Conservation (phyloP, 2,888 invertebrate species). For the Germaria angustata region DNA sequence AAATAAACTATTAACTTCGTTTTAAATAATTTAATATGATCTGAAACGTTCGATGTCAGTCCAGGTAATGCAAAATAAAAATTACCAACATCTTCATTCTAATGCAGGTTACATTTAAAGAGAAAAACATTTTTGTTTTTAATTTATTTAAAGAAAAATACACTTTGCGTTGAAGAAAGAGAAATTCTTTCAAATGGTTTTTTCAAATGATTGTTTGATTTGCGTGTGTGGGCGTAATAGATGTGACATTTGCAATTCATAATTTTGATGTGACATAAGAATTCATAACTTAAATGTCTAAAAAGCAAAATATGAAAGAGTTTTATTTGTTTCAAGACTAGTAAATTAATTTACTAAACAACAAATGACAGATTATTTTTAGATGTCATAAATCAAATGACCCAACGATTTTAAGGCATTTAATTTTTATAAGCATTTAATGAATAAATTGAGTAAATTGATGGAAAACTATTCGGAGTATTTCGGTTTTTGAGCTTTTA, state of each 20-base stretch:
- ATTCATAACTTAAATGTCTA: background rate
- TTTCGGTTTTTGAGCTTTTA: too few relatives aligned
- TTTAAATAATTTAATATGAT: constrained; percentile 39
- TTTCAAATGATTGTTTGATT: background rate
- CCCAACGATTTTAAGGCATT: background rate
- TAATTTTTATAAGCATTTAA: background rate
- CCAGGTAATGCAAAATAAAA: background rate
- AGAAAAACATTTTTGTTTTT: background rate
- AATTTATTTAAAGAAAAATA: background rate
- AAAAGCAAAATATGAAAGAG: background rate
- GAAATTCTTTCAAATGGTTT: background rate
- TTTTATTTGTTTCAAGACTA: background rate
- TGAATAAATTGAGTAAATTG: background rate
- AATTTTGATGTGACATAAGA: background rate
- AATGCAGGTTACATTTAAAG: constrained; percentile 1
- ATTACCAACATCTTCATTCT: constrained; percentile 18
- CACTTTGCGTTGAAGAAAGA: background rate
- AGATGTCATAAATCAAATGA: background rate
- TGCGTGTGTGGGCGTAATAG: constrained; percentile 2
- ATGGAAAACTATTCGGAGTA: too few relatives aligned
- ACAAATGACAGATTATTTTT: background rate
- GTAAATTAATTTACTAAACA: background rate
- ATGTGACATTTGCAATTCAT: background rate
- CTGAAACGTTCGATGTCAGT: constrained; percentile 25
- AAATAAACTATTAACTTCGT: constrained; percentile 36